Evolutionary conservation across 2,888 invertebrate genomes (phyloP).

Genomic region (Pterostichus niger): DNA sequence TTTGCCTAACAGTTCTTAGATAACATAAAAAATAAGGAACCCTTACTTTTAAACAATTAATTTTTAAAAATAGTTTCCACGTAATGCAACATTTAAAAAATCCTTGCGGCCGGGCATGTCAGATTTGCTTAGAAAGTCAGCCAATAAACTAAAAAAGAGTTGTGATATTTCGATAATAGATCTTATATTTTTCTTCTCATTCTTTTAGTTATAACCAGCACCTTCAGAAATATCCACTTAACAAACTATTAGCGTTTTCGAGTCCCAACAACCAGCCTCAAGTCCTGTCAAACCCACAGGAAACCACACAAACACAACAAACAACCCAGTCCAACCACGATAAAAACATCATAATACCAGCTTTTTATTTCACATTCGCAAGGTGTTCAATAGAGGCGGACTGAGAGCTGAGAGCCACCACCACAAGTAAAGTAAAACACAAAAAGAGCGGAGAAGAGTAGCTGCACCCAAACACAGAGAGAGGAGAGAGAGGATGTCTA

Average conservation of each 20-base stretch:
- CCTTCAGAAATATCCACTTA: conserved; percentile 1
- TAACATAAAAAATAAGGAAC: too few species aligned
- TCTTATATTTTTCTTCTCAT: too few species aligned
- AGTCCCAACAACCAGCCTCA: neutral
- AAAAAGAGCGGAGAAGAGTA: conserved; percentile 14
- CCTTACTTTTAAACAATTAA: too few species aligned
- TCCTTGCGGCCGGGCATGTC: too few species aligned
- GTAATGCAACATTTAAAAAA: too few species aligned
- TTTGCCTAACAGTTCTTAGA: too few species aligned
- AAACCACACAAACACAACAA: conserved; percentile 43
- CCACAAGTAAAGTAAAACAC: neutral
- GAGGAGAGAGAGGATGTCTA: conserved; percentile 24
- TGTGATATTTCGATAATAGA: too few species aligned
- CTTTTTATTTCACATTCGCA: conserved; percentile 13
- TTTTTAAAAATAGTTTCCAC: too few species aligned
- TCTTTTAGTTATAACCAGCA: neutral
- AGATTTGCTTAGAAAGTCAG: too few species aligned
- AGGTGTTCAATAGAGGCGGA: conserved; percentile 63
- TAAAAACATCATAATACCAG: conserved; percentile 24
- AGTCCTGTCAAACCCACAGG: neutral
- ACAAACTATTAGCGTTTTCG: neutral
- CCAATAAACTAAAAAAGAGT: too few species aligned
- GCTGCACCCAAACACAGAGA: neutral
- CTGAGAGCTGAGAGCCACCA: neutral
- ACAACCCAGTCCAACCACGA: neutral